Percentiles rank a stretch among this genome's conserved stretches.
phyloP scores from a whole-genome alignment of 2,888 invertebrate species.

The Sminthurides aquaticus region DNA sequence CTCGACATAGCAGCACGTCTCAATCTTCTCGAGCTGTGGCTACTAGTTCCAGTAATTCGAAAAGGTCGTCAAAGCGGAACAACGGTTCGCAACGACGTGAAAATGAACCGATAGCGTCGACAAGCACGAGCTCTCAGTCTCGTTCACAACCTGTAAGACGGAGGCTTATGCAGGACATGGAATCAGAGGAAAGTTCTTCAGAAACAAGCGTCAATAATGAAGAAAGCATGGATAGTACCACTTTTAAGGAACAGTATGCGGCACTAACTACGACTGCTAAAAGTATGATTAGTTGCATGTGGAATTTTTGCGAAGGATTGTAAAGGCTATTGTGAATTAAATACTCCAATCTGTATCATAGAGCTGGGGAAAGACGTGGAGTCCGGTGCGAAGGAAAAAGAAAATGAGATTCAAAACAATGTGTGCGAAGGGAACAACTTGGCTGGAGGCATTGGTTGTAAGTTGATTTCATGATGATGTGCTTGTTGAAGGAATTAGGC shows the following conservation, averaged over 20 bases:
- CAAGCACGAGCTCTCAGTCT: background rate
- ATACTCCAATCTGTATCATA: background rate
- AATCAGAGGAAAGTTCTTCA: background rate
- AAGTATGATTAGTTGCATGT: background rate
- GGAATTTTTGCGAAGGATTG: background rate
- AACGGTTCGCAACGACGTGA: no score
- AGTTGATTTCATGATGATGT: background rate
- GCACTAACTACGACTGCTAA: background rate
- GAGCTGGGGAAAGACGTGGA: background rate
- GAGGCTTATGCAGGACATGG: no score
- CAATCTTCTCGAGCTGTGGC: no score
- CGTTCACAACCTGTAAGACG: background rate
- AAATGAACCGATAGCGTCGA: background rate
- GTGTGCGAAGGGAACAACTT: background rate
- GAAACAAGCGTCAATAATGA: background rate
- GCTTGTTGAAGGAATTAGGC: background rate
- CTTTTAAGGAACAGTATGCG: background rate
- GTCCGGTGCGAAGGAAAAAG: background rate
- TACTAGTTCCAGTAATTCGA: no score
- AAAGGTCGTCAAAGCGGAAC: no score
- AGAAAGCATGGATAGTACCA: background rate
- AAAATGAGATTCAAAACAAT: background rate
- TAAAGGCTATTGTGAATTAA: background rate
- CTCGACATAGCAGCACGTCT: no score
- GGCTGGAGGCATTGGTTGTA: background rate